Base-by-base conservation (phyloP, 2,113 vertebrate species). In the Hemiprocne comata region DNA sequence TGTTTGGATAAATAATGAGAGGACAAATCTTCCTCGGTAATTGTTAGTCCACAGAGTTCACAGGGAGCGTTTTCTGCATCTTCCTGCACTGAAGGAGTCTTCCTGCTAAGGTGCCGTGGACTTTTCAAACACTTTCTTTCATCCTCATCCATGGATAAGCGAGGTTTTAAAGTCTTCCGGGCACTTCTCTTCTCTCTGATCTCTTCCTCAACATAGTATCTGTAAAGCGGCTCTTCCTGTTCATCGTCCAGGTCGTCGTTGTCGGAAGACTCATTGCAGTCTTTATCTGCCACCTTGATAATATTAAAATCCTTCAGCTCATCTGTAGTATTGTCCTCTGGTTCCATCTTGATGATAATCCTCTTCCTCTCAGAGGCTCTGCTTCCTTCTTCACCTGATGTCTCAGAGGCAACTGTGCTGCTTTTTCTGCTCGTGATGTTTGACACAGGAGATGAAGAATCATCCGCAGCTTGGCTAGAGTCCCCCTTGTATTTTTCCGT, bases 1-100 rank as follows among this genome's bases (percentile, higher is more conserved):
- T 99, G 99, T 95, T 98, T 99, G 95, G 99, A 99, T 93, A 99
- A 98, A 95, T 99, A 99, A 97, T 99, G 99, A 73, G 98, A 98
- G 1, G 99, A 99, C 89, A 98, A 97, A 89, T 99, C 99, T 88
- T 99, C 99, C 87, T 99, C 99, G 0, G 98, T 98, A 74, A 99
- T 95, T 8, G 98, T 97, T 62, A 98, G 95, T 3, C 99, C 99
- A 25, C 99, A 99, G 25, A 99, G 97, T 97, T 99, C 99, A 64
- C 99, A 99, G 11, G 99, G 98, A 13, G 96, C 89, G 0, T 97
- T 98, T 64, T 98, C 98, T 6, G 91, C 58, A 5, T 98, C 98
- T 31, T 98, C 98, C 46, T 97, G 97, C 23, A 86, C 87, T 4
- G 97, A 97, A 69, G 97, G 94, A 91, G 95, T 92, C 55, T 97